Percentiles rank a stretch among this genome's conserved stretches.
phyloP scores from a whole-genome alignment of 2,113 vertebrate species.

The Salvelinus sp. region DNA sequence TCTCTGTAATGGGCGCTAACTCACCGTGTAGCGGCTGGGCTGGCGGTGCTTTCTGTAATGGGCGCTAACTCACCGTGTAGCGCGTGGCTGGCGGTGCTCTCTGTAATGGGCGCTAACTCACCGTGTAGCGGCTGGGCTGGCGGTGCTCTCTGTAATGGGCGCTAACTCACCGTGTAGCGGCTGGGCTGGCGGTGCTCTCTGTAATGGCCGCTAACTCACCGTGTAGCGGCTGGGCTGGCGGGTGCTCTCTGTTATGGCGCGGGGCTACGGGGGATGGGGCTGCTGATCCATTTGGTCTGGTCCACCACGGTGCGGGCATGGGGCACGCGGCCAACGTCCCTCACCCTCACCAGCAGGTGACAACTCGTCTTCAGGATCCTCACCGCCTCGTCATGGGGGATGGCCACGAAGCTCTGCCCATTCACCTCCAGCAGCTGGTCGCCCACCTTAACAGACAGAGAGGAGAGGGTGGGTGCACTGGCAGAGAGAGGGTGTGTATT shows the following conservation, averaged over 20 bases:
- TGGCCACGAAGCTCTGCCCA: constrained; percentile 82
- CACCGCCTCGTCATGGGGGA: constrained; percentile 90
- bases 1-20: constrained; percentile 2
- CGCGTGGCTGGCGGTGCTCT: constrained; percentile 35
- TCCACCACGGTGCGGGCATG: constrained; percentile 87
- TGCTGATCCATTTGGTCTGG: constrained; percentile 85
- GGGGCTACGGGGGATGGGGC: constrained; percentile 47
- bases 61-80: constrained; percentile 34
- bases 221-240: constrained; percentile 5
- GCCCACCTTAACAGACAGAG: constrained; percentile 79
- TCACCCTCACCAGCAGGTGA: constrained; percentile 86
- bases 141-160: constrained; percentile 65
- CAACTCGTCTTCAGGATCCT: constrained; percentile 83
- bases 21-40: constrained; percentile 60
- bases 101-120: constrained; percentile 61
- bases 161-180: not conserved
- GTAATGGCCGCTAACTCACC: constrained; percentile 60
- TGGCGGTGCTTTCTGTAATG: constrained; percentile 48
- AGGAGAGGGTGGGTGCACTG: not conserved
- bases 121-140: not conserved
- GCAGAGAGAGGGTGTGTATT: no score
- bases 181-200: constrained; percentile 36
- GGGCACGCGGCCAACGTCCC: constrained; percentile 89
- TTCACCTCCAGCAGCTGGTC: constrained; percentile 96
- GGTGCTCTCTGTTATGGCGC: constrained; percentile 64